Percentiles rank a stretch among this genome's conserved stretches.
These are phyloP conservation scores for Physella acuta DNA, from an alignment of 1,140 invertebrate species.

Conservation along the genomic window DNA sequence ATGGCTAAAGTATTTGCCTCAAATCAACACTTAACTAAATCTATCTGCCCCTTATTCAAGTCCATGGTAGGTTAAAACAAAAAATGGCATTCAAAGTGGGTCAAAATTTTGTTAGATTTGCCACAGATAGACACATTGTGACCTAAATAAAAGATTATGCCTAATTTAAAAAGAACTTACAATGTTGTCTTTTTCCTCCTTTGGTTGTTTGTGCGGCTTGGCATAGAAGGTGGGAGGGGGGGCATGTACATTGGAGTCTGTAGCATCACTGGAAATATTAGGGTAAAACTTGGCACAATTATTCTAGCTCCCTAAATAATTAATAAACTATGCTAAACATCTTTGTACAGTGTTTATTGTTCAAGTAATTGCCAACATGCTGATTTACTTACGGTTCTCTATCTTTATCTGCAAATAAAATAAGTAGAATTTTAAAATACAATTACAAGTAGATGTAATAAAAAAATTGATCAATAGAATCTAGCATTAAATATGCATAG, in stretches of 20 bases:
- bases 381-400: neutral
- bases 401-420: neutral
- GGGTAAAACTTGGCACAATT: neutral
- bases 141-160: neutral
- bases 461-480: neutral
- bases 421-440: neutral
- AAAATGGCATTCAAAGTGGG: neutral
- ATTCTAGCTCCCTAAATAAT: neutral
- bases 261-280: conserved; percentile 7
- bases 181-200: conserved; percentile 1
- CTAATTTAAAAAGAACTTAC: neutral
- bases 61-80: neutral
- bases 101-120: neutral
- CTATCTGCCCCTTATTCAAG: neutral
- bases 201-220: neutral
- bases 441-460: neutral
- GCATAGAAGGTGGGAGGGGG: conserved; percentile 2
- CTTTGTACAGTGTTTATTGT: neutral
- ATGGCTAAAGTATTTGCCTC: neutral
- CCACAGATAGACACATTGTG: neutral
- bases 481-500: neutral
- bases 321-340: neutral
- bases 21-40: neutral
- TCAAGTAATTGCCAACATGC: neutral
- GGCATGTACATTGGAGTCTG: neutral